Conservation (phyloP, 2,888 invertebrate genomes). For the Lepas anatifera region DNA sequence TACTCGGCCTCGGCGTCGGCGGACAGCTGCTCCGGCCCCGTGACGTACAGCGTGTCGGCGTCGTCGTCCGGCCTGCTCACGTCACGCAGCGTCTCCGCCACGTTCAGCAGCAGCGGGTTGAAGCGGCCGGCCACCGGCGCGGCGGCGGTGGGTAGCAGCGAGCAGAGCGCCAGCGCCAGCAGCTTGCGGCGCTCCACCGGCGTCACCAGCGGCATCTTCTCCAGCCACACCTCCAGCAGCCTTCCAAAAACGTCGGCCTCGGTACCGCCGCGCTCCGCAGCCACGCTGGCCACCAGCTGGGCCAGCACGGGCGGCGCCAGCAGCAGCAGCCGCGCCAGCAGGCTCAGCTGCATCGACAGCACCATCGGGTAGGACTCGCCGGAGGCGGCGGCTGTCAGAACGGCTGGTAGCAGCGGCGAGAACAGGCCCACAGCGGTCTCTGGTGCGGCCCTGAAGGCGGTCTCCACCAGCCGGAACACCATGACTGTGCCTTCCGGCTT, state of each 20-base stretch:
- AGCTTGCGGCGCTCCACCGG: conserved; percentile 72
- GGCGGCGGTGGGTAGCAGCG: conserved; percentile 20
- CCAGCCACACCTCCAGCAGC: conserved; percentile 58
- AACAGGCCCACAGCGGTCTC: conserved; percentile 49
- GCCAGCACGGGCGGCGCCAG: conserved; percentile 43
- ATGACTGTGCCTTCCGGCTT: conserved; percentile 56
- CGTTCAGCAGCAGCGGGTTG: conserved; percentile 30
- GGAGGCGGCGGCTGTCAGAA: conserved; percentile 51
- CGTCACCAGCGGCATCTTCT: conserved; percentile 61
- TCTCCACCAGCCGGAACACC: conserved; percentile 59
- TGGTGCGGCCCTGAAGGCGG: conserved; percentile 59
- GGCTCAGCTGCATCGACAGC: conserved; percentile 61
- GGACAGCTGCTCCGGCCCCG: background rate
- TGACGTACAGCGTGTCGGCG: conserved; percentile 3
- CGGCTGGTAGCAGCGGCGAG: conserved; percentile 42
- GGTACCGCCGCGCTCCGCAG: conserved; percentile 17
- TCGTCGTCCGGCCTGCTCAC: background rate
- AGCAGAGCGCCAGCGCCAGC: conserved; percentile 45
- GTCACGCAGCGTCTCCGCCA: conserved; percentile 19
- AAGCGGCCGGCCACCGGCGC: conserved; percentile 20
- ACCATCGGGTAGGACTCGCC: conserved; percentile 58
- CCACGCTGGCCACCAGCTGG: conserved; percentile 38
- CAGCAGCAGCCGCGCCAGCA: conserved; percentile 60
- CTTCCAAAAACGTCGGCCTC: conserved; percentile 9
- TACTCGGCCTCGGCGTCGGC: conserved; percentile 11